Conservation (phyloP, 2,888 invertebrate species). For the Tenthredo amoena region DNA sequence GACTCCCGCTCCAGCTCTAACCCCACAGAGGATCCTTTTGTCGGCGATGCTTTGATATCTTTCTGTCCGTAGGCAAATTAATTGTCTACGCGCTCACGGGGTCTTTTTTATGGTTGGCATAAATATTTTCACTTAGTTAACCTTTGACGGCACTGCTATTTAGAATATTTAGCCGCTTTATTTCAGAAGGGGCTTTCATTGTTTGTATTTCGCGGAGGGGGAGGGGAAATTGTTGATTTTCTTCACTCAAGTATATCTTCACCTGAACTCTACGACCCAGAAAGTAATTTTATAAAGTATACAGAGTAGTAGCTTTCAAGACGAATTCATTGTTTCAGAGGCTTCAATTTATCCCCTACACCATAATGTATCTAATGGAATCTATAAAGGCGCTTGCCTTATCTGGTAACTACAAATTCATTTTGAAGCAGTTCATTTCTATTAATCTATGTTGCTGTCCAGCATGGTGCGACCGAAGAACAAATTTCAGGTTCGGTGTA, state of each 20-base stretch:
- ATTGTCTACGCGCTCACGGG: slow-evolving; percentile 64
- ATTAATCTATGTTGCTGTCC: not conserved
- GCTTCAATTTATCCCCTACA: slow-evolving; percentile 15
- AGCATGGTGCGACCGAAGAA: not conserved
- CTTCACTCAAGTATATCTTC: slow-evolving; percentile 35
- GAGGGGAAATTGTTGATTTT: slow-evolving; percentile 47
- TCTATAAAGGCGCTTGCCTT: not conserved
- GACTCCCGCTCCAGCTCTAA: slow-evolving; percentile 54
- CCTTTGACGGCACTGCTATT: slow-evolving; percentile 63
- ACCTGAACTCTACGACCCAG: slow-evolving; percentile 1
- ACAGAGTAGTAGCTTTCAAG: not conserved
- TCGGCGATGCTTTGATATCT: slow-evolving; percentile 65
- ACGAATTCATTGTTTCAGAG: not conserved
- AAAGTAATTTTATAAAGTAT: slow-evolving; percentile 50
- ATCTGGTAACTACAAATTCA: slow-evolving; percentile 1
- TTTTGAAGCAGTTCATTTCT: not conserved
- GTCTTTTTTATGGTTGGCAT: slow-evolving; percentile 63
- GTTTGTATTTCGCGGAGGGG: not conserved
- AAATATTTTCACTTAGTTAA: slow-evolving; percentile 71
- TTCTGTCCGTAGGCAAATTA: slow-evolving; percentile 67
- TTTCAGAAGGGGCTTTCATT: slow-evolving; percentile 31
- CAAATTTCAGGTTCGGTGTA: not conserved
- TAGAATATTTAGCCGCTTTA: slow-evolving; percentile 50
- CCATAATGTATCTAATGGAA: slow-evolving; percentile 14
- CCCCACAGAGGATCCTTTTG: slow-evolving; percentile 58